Conservation (phyloP, 2,888 invertebrate species). For the Drosophila monieri region DNA sequence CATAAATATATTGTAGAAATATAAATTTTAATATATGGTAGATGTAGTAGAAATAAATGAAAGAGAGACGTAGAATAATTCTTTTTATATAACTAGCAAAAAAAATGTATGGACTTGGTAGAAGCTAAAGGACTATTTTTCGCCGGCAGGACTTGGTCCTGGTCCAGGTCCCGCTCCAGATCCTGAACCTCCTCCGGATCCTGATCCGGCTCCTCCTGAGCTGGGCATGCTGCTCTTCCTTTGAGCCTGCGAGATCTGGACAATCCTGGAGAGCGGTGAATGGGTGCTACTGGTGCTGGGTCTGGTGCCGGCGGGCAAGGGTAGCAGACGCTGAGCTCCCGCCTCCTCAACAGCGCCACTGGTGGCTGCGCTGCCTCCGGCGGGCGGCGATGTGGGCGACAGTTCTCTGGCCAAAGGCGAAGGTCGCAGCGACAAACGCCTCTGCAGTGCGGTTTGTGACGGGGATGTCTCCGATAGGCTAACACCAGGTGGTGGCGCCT, state of each 20-base stretch:
- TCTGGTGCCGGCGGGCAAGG: constrained; percentile 51
- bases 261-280: constrained; percentile 83
- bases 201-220: constrained; percentile 1
- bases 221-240: constrained; percentile 81
- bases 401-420: constrained; percentile 81
- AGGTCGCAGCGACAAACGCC: constrained; percentile 82
- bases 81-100: not conserved
- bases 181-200: not conserved
- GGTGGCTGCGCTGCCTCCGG: constrained; percentile 4
- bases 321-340: constrained; percentile 62
- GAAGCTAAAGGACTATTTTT: constrained; percentile 1
- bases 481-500: constrained; percentile 81
- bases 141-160: not conserved
- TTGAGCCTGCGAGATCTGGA: constrained; percentile 83
- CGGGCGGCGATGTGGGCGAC: constrained; percentile 57
- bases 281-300: constrained; percentile 82
- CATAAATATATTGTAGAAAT: constrained; percentile 4
- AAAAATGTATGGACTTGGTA: not conserved
- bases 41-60: not conserved
- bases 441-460: constrained; percentile 80
- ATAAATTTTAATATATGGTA: not conserved
- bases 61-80: not conserved
- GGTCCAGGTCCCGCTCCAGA: not conserved
- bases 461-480: constrained; percentile 54
- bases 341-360: constrained; percentile 30